Conservation (phyloP, 2,113 vertebrate genomes). For the Chroicocephalus ridibundus region DNA sequence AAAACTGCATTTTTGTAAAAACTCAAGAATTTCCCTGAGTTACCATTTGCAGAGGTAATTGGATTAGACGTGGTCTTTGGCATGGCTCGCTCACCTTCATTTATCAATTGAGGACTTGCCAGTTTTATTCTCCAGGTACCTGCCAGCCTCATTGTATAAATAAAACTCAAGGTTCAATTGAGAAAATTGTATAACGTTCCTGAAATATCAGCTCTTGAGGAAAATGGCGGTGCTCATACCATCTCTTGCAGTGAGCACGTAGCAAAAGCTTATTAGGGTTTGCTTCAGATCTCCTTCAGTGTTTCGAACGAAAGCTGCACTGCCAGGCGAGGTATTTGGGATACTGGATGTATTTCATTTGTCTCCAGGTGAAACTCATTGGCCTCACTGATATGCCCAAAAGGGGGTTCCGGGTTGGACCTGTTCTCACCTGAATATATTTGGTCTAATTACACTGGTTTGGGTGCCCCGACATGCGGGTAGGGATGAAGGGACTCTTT, state of each 20-base stretch:
- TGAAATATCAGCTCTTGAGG: not conserved
- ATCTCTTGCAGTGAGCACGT: not conserved
- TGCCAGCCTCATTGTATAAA: not conserved
- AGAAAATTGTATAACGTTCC: not conserved
- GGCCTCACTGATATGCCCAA: not conserved
- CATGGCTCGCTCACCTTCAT: not conserved
- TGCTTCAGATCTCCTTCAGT: not conserved
- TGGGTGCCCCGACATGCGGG: not conserved
- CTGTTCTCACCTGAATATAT: not conserved
- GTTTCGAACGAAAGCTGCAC: not conserved
- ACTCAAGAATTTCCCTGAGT: not conserved
- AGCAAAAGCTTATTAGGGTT: not conserved
- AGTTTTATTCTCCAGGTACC: not conserved
- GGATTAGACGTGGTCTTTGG: not conserved
- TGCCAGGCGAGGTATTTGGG: not conserved
- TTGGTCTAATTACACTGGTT: not conserved
- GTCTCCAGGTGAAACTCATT: not conserved
- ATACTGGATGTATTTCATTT: not conserved
- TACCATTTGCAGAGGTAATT: not conserved
- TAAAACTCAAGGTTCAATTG: not conserved
- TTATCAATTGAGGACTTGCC: not conserved
- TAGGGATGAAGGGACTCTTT: not conserved
- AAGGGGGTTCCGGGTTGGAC: not conserved
- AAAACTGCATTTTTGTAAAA: not conserved
- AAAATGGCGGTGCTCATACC: not conserved